phyloP scores from a whole-genome alignment of 2,113 vertebrate genomes.

The Ageneiosus marmoratus region DNA sequence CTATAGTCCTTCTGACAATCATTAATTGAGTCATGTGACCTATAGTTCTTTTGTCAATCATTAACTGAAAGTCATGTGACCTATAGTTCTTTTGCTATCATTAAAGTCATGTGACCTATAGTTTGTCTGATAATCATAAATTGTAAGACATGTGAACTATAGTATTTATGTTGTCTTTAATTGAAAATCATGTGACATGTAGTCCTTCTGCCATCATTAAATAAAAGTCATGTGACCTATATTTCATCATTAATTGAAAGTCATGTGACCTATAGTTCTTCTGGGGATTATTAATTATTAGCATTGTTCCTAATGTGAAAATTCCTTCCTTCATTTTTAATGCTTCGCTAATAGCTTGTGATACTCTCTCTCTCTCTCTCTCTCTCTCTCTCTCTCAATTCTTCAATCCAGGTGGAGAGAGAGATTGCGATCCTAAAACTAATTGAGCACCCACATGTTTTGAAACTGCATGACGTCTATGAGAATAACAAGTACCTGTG shows the following conservation, averaged over 20 bases:
- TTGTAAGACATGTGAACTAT: no score
- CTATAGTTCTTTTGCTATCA: no score
- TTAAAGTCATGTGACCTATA: no score
- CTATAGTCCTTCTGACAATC: no score
- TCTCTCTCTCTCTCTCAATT: constrained; percentile 30
- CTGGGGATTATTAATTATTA: not conserved
- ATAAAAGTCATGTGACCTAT: not conserved
- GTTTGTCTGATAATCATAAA: no score
- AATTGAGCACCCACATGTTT: constrained; percentile 91
- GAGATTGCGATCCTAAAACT: constrained; percentile 94
- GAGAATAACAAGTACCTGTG: constrained; percentile 97
- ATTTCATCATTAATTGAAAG: not conserved
- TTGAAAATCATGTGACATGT: no score
- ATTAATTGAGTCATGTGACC: no score
- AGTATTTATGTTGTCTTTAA: no score
- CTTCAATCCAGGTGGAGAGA: constrained; percentile 81
- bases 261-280: not conserved
- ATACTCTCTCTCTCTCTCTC: constrained; percentile 28
- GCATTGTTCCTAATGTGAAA: not conserved
- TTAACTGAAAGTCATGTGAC: no score
- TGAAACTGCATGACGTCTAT: constrained; percentile 93
- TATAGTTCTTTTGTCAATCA: no score
- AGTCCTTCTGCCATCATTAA: no score
- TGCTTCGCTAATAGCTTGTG: not conserved
- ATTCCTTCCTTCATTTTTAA: not conserved